phyloP scores from a whole-genome alignment of 1,140 invertebrate genomes.

The Diorhabda sublineata region DNA sequence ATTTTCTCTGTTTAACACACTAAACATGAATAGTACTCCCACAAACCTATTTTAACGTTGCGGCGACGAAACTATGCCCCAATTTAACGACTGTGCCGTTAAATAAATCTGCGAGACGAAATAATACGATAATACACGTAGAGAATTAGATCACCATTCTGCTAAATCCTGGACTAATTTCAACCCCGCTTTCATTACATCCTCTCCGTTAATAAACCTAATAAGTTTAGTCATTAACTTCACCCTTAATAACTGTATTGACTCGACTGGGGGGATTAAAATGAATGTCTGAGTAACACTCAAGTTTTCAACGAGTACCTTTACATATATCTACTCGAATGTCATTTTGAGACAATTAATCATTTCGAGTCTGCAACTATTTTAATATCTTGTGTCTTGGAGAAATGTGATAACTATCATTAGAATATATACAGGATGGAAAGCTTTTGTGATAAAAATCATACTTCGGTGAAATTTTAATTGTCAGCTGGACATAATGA shows the following conservation, averaged over 20 bases:
- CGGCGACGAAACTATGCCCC: too few species aligned
- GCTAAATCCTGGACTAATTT: neutral
- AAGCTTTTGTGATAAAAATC: too few species aligned
- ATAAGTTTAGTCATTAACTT: neutral
- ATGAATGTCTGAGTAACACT: neutral
- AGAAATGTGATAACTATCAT: too few species aligned
- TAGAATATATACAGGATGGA: too few species aligned
- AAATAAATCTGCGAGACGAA: neutral
- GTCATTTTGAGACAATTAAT: too few species aligned
- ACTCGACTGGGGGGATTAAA: conserved; percentile 1
- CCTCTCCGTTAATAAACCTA: conserved; percentile 1
- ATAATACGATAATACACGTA: conserved; percentile 3
- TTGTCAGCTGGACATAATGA: too few species aligned
- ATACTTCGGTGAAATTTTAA: too few species aligned
- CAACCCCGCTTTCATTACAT: conserved; percentile 1
- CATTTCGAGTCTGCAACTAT: too few species aligned
- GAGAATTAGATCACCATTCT: neutral
- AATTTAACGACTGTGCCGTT: neutral
- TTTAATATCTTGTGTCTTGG: too few species aligned
- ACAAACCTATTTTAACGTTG: too few species aligned
- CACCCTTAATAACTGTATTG: conserved; percentile 1
- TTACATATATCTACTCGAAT: neutral
- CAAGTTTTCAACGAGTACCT: neutral
- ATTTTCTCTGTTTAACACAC: too few species aligned
- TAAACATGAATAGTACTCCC: too few species aligned